Evolutionary conservation across 2,113 vertebrate species (phyloP), one percentile per base, ranked within the genome.

Genomic region (Stigmatopora nigra): DNA sequence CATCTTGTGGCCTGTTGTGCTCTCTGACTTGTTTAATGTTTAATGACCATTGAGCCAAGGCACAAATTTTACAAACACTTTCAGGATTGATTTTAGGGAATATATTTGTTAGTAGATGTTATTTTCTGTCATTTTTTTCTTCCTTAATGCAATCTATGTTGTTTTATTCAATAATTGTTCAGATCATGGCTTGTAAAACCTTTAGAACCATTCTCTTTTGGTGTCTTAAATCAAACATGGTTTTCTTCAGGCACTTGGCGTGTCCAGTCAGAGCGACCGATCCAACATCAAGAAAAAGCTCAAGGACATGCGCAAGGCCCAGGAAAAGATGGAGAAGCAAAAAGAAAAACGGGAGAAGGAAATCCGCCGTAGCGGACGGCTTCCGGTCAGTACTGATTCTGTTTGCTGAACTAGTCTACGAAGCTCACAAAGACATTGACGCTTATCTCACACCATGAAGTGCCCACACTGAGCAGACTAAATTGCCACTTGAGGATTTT

Each of bases 291-390:
- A 94, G 88, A 95, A 93, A 66, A 95, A 94, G 82, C 91, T 95
- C 63, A 94, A 93, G 82, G 93, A 95, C 75, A 92, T 96, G 86
- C 91, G 88, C 65, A 95, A 93, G 85, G 83, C 91, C 49, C 92
- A 94, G 86, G 93, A 95, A 82, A 96, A 96, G 89, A 68, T 92
- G 86, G 93, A 93, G 83, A 95, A 94, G 62, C 92, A 93, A 84
- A 88, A 87, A 62, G 93, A 94, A 76, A 95, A 93, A 69, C 92
- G 83, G 38, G 92, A 93, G 80, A 92, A 88, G 68, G 92, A 94
- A 81, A 88, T 75, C 52, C 88, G 87, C 75, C 88, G 90, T 76
- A 89, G 89, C 19, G 90, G 90, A 62, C 92, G 83, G 76, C 88
- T 90, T 46, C 89, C 89, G 0, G 19, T 78, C 64, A 85, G 84